phyloP scores from a whole-genome alignment of 1,140 invertebrate species.

The Nasonia giraulti region DNA sequence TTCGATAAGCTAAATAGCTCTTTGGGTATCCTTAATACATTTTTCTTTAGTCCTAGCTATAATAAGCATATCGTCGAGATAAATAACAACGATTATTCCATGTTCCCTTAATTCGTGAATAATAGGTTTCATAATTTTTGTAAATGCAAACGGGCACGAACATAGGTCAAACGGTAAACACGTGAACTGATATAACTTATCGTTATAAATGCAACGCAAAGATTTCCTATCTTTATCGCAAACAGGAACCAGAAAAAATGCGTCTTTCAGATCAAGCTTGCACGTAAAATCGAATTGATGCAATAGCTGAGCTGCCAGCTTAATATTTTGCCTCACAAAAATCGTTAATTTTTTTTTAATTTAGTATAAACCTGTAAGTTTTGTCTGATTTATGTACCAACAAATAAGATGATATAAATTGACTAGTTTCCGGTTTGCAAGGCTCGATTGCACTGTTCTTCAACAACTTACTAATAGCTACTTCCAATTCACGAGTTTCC shows the following conservation, averaged over 20 bases:
- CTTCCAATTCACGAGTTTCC: not conserved
- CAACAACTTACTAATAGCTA: constrained; percentile 13
- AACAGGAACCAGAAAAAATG: not conserved
- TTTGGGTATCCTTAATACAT: too few species aligned
- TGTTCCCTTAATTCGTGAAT: too few species aligned
- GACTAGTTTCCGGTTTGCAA: not conserved
- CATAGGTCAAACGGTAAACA: constrained; percentile 31
- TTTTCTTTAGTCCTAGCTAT: too few species aligned
- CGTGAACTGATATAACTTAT: not conserved
- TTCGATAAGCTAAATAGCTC: too few species aligned
- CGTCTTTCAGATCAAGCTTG: constrained; percentile 17
- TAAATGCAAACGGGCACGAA: too few species aligned
- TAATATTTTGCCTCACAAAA: not conserved
- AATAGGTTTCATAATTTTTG: too few species aligned
- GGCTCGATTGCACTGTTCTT: not conserved
- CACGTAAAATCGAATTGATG: constrained; percentile 9
- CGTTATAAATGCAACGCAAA: constrained; percentile 6
- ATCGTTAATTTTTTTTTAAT: constrained; percentile 23
- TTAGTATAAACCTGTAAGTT: constrained; percentile 13
- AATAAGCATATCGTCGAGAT: too few species aligned
- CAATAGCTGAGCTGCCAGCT: not conserved
- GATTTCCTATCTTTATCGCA: not conserved
- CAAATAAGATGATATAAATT: constrained; percentile 37
- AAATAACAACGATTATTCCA: not conserved
- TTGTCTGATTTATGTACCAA: constrained; percentile 15